phyloP scores from a whole-genome alignment of 2,888 invertebrate species.

The Rhodophaea formosa region DNA sequence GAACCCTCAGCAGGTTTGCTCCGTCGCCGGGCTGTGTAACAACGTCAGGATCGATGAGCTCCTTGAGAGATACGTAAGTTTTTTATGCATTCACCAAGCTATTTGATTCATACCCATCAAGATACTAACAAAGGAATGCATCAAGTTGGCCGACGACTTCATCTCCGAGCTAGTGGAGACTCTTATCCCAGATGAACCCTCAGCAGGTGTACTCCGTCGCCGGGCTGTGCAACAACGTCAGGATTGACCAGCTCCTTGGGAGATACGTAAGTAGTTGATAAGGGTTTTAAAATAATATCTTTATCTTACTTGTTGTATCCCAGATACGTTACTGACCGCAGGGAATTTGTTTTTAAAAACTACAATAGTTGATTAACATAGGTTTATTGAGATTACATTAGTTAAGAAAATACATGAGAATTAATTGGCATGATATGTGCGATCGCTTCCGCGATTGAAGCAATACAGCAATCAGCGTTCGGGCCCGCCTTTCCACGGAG shows the following conservation, averaged over 20 bases:
- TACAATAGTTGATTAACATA: too few species aligned
- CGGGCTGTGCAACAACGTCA: conserved; percentile 90
- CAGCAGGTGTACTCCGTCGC: conserved; percentile 93
- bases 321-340: too few species aligned
- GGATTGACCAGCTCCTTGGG: conserved; percentile 84
- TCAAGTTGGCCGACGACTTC: conserved; percentile 90
- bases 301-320: too few species aligned
- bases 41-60: conserved; percentile 86
- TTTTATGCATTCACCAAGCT: too few species aligned
- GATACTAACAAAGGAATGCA: conserved; percentile 87
- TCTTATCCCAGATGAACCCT: conserved; percentile 95
- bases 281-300: too few species aligned
- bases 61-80: conserved; percentile 77
- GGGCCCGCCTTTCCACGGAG: too few species aligned
- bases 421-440: too few species aligned
- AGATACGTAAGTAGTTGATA: conserved; percentile 78
- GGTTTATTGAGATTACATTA: too few species aligned
- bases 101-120: conserved; percentile 91
- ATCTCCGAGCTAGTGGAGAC: conserved; percentile 93
- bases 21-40: conserved; percentile 93
- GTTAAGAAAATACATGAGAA: too few species aligned
- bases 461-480: too few species aligned
- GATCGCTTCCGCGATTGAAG: too few species aligned
- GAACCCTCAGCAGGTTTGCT: conserved; percentile 94
- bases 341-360: too few species aligned